Conservation (phyloP, 2,797 vertebrate genomes). For the Chanos chanos region DNA sequence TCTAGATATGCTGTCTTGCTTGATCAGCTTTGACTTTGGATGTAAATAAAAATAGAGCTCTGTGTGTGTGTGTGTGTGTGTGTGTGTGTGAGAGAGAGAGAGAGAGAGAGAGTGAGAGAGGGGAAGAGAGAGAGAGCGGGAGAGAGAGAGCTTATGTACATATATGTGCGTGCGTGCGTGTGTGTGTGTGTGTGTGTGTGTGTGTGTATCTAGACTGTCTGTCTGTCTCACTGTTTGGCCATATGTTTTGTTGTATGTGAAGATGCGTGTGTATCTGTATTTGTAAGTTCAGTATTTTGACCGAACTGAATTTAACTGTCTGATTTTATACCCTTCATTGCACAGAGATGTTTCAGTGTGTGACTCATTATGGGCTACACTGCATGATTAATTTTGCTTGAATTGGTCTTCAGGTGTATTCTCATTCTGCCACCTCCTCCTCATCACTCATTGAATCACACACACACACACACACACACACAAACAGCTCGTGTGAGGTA, state of each 20-base stretch:
- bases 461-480: background rate
- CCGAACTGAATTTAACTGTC: no score
- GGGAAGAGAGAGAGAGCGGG: no score
- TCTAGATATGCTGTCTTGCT: background rate
- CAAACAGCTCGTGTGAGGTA: no score
- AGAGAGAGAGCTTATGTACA: background rate
- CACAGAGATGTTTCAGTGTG: no score
- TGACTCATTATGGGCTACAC: no score
- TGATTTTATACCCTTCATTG: no score
- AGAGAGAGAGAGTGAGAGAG: background rate
- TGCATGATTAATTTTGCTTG: no score
- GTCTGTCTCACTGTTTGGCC: no score
- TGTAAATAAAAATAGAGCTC: constrained; percentile 11
- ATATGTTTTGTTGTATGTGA: background rate
- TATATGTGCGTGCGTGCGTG: background rate
- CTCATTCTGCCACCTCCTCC: no score
- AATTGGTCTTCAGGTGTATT: no score
- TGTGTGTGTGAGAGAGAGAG: background rate
- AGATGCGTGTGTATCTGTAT: background rate
- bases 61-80: no score
- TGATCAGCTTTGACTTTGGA: background rate
- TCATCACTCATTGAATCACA: background rate
- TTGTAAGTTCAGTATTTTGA: background rate
- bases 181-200: background rate
- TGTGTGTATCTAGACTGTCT: no score